A percentile compares a stretch with the other conserved stretches of the same genome.
phyloP scores from a whole-genome alignment of 2,888 invertebrate genomes.

The Tachina lurida region DNA sequence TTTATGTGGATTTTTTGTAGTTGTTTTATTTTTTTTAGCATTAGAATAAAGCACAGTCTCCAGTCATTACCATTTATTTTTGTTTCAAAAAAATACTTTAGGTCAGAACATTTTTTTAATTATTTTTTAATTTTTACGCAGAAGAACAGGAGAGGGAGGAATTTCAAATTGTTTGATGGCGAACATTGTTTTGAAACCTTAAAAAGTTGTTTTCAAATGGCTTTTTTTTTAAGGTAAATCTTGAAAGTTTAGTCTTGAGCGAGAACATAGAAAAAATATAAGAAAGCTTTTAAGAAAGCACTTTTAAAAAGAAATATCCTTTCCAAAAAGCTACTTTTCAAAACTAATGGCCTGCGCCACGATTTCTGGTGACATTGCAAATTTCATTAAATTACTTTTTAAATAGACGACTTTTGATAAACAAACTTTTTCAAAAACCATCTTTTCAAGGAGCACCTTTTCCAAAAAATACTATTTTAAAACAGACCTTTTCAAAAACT shows the following conservation, averaged over 20 bases:
- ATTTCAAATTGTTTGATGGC: conserved; percentile 17
- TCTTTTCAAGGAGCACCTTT: too few species aligned
- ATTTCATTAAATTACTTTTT: too few species aligned
- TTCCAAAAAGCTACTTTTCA: too few species aligned
- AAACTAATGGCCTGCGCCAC: too few species aligned
- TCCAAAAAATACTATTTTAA: too few species aligned
- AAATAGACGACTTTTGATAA: too few species aligned
- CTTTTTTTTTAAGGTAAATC: not conserved
- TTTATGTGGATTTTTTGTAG: conserved; percentile 54
- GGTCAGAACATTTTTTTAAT: not conserved
- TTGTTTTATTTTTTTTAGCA: conserved; percentile 37
- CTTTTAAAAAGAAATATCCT: not conserved
- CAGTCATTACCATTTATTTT: conserved; percentile 82
- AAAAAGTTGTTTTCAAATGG: not conserved
- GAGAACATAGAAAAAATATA: too few species aligned
- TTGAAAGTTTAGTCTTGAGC: not conserved
- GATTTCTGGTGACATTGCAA: too few species aligned
- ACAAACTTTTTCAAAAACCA: too few species aligned
- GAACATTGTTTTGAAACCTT: conserved; percentile 27
- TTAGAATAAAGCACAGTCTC: conserved; percentile 76
- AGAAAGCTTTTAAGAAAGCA: not conserved
- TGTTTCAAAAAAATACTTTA: conserved; percentile 18
- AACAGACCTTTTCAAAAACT: too few species aligned
- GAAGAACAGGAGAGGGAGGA: conserved; percentile 56
- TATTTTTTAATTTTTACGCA: not conserved